Conservation (phyloP, 2,113 vertebrate species). For the Rhynchomys soricoides region DNA sequence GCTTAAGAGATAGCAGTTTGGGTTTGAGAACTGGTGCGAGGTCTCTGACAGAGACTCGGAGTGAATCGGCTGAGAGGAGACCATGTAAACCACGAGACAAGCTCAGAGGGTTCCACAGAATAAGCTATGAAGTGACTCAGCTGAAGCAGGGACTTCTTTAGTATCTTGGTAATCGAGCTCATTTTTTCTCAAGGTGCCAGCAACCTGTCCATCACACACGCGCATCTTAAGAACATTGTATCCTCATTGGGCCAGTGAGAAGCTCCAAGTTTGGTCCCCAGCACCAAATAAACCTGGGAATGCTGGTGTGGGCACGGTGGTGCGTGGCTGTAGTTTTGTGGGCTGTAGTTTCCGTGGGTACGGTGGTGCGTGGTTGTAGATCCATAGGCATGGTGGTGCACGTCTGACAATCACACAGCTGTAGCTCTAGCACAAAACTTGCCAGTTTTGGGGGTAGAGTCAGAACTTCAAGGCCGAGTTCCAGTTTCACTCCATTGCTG, state of each 20-base stretch:
- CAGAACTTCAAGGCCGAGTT: neutral
- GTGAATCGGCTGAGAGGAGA: constrained; percentile 1
- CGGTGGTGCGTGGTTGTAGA: neutral
- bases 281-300: neutral
- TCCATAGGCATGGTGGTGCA: neutral
- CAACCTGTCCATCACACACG: neutral
- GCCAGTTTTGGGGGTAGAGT: neutral
- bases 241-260: neutral
- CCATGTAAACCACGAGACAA: neutral
- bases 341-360: too few species aligned
- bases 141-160: neutral
- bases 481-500: neutral
- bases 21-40: neutral
- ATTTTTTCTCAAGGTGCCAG: neutral
- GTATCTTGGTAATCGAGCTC: neutral
- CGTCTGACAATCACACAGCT: neutral
- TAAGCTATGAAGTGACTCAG: neutral
- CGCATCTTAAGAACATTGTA: neutral
- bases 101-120: constrained; percentile 14
- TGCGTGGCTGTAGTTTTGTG: neutral
- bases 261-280: neutral
- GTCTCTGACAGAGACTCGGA: neutral
- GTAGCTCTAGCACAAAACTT: neutral
- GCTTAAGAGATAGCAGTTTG: constrained; percentile 55
- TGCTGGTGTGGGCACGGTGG: neutral